phyloP scores from a whole-genome alignment of 2,113 vertebrate species.

The Salvator merianae region DNA sequence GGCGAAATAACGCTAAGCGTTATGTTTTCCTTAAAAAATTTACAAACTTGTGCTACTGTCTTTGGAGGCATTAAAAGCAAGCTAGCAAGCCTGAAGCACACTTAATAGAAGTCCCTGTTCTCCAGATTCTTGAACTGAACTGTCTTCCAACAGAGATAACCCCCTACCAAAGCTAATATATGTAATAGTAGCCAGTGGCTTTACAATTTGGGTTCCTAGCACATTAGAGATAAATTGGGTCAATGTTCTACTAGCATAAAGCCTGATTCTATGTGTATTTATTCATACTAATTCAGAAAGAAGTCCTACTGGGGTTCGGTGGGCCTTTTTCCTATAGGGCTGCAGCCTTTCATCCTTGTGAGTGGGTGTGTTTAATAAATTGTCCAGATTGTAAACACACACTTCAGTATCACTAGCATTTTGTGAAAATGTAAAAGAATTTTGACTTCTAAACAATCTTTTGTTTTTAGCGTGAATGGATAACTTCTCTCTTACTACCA shows the following conservation, averaged over 20 bases:
- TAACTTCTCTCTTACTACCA: too few species aligned
- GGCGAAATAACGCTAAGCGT: background rate
- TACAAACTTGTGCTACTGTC: background rate
- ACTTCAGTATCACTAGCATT: background rate
- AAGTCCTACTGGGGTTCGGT: too few species aligned
- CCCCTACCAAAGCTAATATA: too few species aligned
- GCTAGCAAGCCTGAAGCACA: background rate
- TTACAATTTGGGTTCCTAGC: background rate
- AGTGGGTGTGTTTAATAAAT: background rate
- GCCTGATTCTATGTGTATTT: background rate
- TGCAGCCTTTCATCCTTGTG: too few species aligned
- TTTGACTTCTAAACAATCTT: background rate
- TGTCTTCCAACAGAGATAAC: background rate
- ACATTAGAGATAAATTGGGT: background rate
- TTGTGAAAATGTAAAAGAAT: background rate
- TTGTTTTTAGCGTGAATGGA: too few species aligned
- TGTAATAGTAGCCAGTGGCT: background rate
- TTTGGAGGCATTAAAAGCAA: background rate
- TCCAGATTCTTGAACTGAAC: background rate
- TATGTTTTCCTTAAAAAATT: background rate
- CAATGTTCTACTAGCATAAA: background rate
- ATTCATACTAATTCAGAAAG: too few species aligned
- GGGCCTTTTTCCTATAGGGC: too few species aligned
- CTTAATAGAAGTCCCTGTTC: too few species aligned
- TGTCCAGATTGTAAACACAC: too few species aligned